phyloP scores from a whole-genome alignment of 2,797 vertebrate species.

The Cossypha polioptera region DNA sequence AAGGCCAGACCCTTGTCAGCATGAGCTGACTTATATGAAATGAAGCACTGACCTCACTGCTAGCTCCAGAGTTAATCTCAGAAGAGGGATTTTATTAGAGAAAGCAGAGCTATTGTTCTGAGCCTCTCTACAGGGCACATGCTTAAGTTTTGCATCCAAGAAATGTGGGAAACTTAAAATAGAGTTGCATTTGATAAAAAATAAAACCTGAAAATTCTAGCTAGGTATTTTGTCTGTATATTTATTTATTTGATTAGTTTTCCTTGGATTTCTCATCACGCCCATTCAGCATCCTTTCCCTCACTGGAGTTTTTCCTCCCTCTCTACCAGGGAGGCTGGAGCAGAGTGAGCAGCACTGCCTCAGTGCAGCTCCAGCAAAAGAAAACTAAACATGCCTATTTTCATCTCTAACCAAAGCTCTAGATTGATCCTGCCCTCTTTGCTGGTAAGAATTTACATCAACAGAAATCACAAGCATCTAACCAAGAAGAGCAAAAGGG shows the following conservation, averaged over 20 bases:
- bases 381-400: neutral
- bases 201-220: neutral
- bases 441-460: neutral
- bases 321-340: neutral
- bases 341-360: neutral
- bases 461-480: neutral
- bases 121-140: neutral
- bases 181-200: neutral
- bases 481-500: neutral
- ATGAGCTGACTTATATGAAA: neutral
- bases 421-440: neutral
- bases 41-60: slow-evolving; percentile 8
- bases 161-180: neutral
- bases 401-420: neutral
- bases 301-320: neutral
- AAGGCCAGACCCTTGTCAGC: slow-evolving; percentile 25
- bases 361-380: neutral
- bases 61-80: slow-evolving; percentile 16
- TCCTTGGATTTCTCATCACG: neutral
- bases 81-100: slow-evolving; percentile 11
- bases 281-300: neutral
- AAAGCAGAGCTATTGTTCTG: neutral
- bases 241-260: neutral
- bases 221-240: neutral
- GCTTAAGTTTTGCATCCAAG: neutral